These are phyloP conservation scores for Hafferia zeledoni DNA, from an alignment of 2,797 vertebrate species.

Conservation along the genomic window DNA sequence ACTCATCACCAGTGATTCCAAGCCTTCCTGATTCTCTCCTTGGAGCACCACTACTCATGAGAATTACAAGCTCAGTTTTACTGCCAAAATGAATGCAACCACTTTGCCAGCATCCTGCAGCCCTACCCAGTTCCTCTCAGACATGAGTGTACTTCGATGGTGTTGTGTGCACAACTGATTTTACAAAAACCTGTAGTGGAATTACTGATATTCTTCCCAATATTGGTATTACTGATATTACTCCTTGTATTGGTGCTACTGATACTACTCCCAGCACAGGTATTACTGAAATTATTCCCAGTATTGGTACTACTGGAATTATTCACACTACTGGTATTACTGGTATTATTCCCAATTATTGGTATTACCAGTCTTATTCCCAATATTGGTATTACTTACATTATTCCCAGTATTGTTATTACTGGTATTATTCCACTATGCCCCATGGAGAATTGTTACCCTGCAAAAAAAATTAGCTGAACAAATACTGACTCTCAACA, in stretches of 20 bases:
- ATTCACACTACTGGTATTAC: neutral
- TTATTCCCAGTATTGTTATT: neutral
- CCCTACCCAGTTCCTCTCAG: neutral
- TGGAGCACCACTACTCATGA: neutral
- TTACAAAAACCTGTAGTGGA: neutral
- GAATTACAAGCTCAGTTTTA: neutral
- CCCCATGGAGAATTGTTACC: neutral
- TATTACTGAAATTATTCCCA: neutral
- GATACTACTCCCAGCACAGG: neutral
- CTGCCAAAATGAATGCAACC: neutral
- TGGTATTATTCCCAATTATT: neutral
- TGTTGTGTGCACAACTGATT: neutral
- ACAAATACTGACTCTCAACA: neutral
- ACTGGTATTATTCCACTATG: neutral
- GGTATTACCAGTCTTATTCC: neutral
- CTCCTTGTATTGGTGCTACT: neutral
- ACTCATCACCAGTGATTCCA: neutral
- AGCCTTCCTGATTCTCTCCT: neutral
- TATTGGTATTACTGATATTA: neutral
- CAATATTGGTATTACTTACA: neutral
- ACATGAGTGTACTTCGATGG: accelerated
- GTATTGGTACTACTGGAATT: neutral
- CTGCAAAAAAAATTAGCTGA: neutral
- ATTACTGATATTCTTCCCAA: neutral
- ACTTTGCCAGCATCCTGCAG: neutral